Base-by-base conservation (phyloP, 2,888 invertebrate genomes). In the Amphipoea oculea region DNA sequence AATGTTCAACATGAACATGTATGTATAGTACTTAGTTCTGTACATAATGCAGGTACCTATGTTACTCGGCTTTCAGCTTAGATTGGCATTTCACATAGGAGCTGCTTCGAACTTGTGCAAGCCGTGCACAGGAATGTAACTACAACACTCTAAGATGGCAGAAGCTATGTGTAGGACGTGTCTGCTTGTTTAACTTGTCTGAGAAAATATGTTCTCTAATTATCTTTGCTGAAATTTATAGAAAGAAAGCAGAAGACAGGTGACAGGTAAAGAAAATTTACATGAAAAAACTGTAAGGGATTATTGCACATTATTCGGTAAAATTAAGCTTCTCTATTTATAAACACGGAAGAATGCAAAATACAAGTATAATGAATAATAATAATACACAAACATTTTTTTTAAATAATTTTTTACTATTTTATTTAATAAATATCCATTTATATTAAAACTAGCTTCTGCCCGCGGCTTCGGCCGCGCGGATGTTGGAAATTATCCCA, bases 31-130 rank as follows among this genome's bases (percentile, higher is more conserved):
- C 7, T 23, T n/a, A 4, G 23, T n/a, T 40, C 70, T 73, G 7
- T 51, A 51, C n/a, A 54, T 54, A 42, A 36, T 40, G 9, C 17
- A 4, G 40, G 42, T 54, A 23, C 9, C 20, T 54, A 29, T 17
- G 42, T 20, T 54, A 54, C 9, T 42, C 6, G 29, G 20, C 23
- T 23, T 23, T 42, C 11, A 76, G 42, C 23, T 45, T 14, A 76
- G 40, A 66, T 65, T 67, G 70, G 63, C 60, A 71, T 79, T 72
- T 77, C 69, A 67, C 54, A 36, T 68, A 63, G 29, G 2, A 51
- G n/a, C 45, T 40, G 17, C 62, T 63, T 63, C 14, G 36, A 66
- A 45, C 42, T 36, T 65, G 48, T 66, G 57, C 68, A 48, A 66
- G 40, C 45, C 36, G 29, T 69, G 65, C 71, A 20, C 29, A n/a